These are phyloP conservation scores for Tragelaphus oryx DNA, from an alignment of 2,797 vertebrate genomes.

Conservation along the genomic window DNA sequence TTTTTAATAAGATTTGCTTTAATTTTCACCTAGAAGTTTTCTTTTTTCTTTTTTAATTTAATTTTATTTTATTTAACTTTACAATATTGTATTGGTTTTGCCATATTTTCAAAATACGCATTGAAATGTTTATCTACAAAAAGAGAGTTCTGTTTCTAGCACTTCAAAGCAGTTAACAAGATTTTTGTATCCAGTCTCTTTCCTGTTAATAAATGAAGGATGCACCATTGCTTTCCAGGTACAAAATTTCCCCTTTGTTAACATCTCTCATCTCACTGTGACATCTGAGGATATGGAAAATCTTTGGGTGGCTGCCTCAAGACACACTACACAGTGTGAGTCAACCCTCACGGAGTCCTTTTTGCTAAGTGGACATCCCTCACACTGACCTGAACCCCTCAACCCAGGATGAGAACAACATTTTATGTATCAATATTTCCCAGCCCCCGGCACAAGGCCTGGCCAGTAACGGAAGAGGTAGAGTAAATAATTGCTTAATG, in stretches of 20 bases:
- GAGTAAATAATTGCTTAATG: neutral
- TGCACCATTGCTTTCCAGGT: neutral
- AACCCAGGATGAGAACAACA: neutral
- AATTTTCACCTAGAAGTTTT: neutral
- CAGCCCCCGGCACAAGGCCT: rapidly evolving
- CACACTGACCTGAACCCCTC: neutral
- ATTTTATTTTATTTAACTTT: too few species aligned
- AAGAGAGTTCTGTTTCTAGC: neutral
- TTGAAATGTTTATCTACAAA: neutral
- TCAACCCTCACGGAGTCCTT: neutral
- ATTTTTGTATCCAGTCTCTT: neutral
- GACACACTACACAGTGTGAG: neutral
- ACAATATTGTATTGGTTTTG: too few species aligned
- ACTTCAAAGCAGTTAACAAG: neutral
- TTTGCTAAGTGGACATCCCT: neutral
- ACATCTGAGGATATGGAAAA: neutral
- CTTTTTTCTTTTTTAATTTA: too few species aligned
- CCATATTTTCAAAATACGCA: too few species aligned
- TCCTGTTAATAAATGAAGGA: neutral
- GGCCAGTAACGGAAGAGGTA: neutral
- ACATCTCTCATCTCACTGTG: neutral
- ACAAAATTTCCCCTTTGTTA: neutral
- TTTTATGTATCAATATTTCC: neutral
- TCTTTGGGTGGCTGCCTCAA: neutral
- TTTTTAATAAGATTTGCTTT: neutral